A percentile compares a stretch with the other conserved stretches of the same genome.
Evolutionary conservation across 1,140 invertebrate species (phyloP).

Genomic region (Drosophila mojavensis): DNA sequence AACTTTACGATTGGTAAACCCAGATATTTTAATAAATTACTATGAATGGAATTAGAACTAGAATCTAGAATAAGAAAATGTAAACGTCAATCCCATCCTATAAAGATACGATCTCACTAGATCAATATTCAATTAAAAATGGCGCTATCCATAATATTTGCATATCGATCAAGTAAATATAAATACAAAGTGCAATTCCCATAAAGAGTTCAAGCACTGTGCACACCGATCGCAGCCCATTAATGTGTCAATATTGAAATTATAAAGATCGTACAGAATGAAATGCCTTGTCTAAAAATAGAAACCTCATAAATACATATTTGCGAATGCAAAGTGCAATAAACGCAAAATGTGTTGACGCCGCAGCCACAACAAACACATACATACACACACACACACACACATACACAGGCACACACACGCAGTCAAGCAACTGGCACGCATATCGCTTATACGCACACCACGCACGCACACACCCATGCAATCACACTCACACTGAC

Average conservation of each 20-base stretch:
- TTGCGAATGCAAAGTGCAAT: constrained; percentile 57
- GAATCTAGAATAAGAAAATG: too few species aligned
- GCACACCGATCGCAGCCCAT: constrained; percentile 22
- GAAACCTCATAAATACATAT: constrained; percentile 38
- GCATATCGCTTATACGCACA: not conserved
- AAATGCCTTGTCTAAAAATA: constrained; percentile 48
- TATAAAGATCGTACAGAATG: constrained; percentile 41
- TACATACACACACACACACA: constrained; percentile 1
- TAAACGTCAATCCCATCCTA: too few species aligned
- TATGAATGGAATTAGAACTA: too few species aligned
- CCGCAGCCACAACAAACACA: not conserved
- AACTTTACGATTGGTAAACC: too few species aligned
- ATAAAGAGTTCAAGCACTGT: constrained; percentile 64
- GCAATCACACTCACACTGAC: not conserved
- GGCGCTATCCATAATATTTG: constrained; percentile 1
- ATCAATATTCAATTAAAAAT: not conserved
- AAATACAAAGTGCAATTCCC: constrained; percentile 30
- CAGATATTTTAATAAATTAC: too few species aligned
- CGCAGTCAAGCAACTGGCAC: not conserved
- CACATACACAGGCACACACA: constrained; percentile 8
- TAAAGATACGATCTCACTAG: too few species aligned
- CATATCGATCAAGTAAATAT: constrained; percentile 10
- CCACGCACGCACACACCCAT: constrained; percentile 14
- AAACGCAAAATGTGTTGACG: constrained; percentile 61
- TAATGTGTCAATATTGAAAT: constrained; percentile 76